A percentile compares a stretch with the other conserved stretches of the same genome.
These are phyloP conservation scores for Chamaea fasciata DNA, from an alignment of 2,113 vertebrate species.

Conservation along the genomic window DNA sequence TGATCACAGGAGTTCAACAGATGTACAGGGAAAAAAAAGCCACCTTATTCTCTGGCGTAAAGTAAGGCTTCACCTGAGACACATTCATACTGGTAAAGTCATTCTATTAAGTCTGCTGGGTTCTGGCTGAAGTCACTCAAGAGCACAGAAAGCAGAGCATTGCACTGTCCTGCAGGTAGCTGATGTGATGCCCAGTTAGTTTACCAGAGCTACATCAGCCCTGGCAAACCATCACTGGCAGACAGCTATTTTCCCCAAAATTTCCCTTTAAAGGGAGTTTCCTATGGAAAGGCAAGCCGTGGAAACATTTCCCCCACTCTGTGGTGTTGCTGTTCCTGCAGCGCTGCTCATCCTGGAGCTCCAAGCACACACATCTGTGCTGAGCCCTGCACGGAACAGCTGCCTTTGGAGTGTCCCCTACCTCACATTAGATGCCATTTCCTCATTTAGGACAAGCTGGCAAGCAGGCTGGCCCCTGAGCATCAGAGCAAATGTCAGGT, in stretches of 20 bases:
- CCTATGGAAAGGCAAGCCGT: background rate
- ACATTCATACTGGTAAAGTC: background rate
- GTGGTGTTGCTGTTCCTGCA: background rate
- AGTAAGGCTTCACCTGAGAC: background rate
- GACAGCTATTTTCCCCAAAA: background rate
- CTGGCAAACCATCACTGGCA: background rate
- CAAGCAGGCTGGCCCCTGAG: background rate
- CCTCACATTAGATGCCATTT: background rate
- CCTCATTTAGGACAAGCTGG: background rate
- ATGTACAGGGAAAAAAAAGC: background rate
- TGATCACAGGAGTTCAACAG: background rate
- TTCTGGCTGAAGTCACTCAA: background rate
- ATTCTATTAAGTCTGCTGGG: background rate
- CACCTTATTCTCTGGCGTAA: background rate
- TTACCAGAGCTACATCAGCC: too few species aligned
- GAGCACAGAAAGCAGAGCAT: background rate
- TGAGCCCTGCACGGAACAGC: background rate
- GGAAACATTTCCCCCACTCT: background rate
- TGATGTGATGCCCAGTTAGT: background rate
- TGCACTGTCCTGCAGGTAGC: fast-evolving
- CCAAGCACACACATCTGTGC: fast-evolving
- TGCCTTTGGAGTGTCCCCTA: fast-evolving
- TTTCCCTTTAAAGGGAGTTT: background rate
- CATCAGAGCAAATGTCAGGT: background rate
- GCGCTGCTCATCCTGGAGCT: fast-evolving